Conservation (phyloP, 2,797 vertebrate species). For the Anabas testudineus region DNA sequence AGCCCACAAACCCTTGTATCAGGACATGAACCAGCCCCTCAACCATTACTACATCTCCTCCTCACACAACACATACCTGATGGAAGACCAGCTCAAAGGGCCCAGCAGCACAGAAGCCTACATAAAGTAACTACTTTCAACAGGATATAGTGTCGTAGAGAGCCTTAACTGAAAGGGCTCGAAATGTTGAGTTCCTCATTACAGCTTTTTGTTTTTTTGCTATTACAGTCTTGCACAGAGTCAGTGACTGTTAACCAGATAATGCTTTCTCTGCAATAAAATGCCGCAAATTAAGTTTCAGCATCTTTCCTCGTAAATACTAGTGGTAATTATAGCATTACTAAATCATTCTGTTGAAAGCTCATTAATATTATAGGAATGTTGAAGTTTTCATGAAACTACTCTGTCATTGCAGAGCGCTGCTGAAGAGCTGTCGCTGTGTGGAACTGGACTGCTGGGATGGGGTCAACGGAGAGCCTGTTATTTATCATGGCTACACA, state of each 20-base stretch:
- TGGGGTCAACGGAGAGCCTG: constrained; percentile 89
- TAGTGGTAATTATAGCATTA: too few species aligned
- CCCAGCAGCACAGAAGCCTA: constrained; percentile 98
- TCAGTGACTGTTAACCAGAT: neutral
- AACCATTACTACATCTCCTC: constrained; percentile 96
- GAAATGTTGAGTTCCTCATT: neutral
- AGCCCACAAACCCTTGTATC: constrained; percentile 87
- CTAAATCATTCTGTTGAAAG: too few species aligned
- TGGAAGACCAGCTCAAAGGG: constrained; percentile 94
- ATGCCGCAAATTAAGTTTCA: too few species aligned
- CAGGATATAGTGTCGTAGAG: too few species aligned
- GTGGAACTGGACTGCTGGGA: constrained; percentile 98
- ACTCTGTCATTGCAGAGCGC: constrained; percentile 82
- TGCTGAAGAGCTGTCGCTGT: constrained; percentile 95
- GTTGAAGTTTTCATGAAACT: constrained; percentile 2
- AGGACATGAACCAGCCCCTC: constrained; percentile 96
- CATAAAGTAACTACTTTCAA: constrained; percentile 85
- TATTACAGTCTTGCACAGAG: neutral
- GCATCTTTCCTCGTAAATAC: too few species aligned
- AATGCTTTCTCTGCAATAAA: too few species aligned
- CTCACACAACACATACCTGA: constrained; percentile 98
- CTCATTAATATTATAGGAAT: neutral
- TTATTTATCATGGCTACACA: constrained; percentile 97
- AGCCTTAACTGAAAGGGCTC: neutral
- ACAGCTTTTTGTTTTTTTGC: neutral